Conservation (phyloP, 2,113 vertebrate genomes). For the Zosterops hypoxanthus region DNA sequence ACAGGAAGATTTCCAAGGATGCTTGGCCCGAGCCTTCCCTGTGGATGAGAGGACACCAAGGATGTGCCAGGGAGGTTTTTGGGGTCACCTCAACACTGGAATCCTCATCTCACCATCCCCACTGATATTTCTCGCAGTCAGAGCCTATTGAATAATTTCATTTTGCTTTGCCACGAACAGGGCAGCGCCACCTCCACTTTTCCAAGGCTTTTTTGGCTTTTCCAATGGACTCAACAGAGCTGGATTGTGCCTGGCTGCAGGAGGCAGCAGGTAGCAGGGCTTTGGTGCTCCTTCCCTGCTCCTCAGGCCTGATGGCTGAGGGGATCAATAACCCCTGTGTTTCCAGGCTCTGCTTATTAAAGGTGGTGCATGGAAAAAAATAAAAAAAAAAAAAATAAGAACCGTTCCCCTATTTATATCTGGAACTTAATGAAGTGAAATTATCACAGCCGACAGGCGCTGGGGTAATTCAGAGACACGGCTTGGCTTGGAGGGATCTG, state of each 20-base stretch:
- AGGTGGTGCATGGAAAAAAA: conserved; percentile 83
- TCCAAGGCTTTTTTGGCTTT: conserved; percentile 1
- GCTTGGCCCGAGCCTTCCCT: not conserved
- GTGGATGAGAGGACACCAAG: rapidly evolving
- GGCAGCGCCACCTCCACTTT: not conserved
- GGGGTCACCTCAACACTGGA: not conserved
- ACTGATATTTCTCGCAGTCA: not conserved
- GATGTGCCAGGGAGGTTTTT: not conserved
- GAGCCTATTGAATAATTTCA: rapidly evolving
- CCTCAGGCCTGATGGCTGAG: conserved; percentile 49
- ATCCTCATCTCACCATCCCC: not conserved
- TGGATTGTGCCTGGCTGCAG: conserved; percentile 51
- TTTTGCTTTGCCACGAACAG: not conserved
- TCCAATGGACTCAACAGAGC: conserved; percentile 46
- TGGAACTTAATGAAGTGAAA: conserved; percentile 95
- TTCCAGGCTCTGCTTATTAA: conserved; percentile 83
- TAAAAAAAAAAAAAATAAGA: conserved; percentile 73
- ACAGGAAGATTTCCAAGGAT: not conserved
- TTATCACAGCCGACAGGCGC: conserved; percentile 90
- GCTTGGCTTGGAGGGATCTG: conserved; percentile 78
- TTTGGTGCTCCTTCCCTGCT: conserved; percentile 42
- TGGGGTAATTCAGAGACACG: conserved; percentile 80
- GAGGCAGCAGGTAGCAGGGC: conserved; percentile 55
- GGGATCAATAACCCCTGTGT: conserved; percentile 81
- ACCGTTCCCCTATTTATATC: conserved; percentile 87